A percentile compares a stretch with the other conserved stretches of the same genome.
Conservation (phyloP, 2,113 vertebrate species). For the Megaceryle torquata region DNA sequence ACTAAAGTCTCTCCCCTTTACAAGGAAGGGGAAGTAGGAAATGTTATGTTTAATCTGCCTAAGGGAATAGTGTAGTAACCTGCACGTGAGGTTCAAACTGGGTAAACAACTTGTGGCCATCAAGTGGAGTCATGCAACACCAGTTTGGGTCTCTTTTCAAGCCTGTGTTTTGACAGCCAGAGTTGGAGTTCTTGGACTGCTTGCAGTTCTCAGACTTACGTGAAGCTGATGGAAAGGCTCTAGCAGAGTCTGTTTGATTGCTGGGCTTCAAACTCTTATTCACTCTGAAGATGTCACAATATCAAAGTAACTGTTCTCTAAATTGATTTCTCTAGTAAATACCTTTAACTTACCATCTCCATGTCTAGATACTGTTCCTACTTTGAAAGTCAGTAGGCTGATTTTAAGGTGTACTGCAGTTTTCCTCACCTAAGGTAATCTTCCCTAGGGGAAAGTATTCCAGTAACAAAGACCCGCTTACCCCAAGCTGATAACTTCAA, state of each 20-base stretch:
- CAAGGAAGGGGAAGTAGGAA: not conserved
- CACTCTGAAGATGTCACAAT: not conserved
- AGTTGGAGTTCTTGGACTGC: not conserved
- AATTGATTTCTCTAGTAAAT: not conserved
- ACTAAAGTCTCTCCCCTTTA: not conserved
- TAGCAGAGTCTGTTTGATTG: not conserved
- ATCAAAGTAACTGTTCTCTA: not conserved
- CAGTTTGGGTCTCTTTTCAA: not conserved
- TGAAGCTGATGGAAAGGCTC: not conserved
- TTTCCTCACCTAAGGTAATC: not conserved
- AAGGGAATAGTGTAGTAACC: not conserved
- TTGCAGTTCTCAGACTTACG: not conserved
- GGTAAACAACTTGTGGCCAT: not conserved
- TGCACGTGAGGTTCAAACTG: not conserved
- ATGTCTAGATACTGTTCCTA: not conserved
- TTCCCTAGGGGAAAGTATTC: constrained; percentile 79
- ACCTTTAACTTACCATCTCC: not conserved
- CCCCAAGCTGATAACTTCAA: constrained; percentile 20
- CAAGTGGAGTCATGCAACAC: not conserved
- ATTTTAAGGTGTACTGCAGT: not conserved
- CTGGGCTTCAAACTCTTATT: not conserved
- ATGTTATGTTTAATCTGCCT: not conserved
- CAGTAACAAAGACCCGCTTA: constrained; percentile 75
- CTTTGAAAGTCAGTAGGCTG: not conserved
- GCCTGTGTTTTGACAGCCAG: not conserved